phyloP scores from a whole-genome alignment of 2,113 vertebrate genomes.

The Tachycineta bicolor region DNA sequence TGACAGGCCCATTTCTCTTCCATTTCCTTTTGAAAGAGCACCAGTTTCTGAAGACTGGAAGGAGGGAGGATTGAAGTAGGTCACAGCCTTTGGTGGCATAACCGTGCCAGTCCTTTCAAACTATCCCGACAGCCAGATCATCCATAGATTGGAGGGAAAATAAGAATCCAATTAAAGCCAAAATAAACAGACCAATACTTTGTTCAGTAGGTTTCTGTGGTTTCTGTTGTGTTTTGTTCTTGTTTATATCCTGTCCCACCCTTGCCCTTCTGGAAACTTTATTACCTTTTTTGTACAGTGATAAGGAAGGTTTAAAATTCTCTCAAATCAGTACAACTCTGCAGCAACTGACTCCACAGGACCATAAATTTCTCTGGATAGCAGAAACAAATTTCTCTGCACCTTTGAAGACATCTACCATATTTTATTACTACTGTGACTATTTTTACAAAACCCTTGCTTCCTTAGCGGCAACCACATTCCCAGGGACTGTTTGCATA shows the following conservation, averaged over 20 bases:
- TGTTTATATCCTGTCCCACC: neutral
- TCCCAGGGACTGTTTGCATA: neutral
- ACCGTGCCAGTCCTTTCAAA: neutral
- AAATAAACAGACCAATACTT: neutral
- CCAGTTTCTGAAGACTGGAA: neutral
- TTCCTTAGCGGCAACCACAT: slow-evolving; percentile 40
- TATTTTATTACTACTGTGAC: neutral
- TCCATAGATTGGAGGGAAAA: neutral
- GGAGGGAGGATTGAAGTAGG: neutral
- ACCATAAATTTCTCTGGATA: neutral
- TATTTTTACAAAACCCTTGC: slow-evolving; percentile 12
- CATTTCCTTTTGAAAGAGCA: neutral
- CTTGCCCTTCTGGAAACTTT: neutral
- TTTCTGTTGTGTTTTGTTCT: neutral
- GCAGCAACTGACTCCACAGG: rapidly evolving
- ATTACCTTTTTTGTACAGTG: neutral
- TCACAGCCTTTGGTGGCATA: neutral
- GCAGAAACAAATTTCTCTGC: neutral
- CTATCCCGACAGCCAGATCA: neutral
- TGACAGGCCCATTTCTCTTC: neutral
- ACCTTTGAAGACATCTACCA: neutral
- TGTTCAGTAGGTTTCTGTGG: neutral
- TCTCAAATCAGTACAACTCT: neutral
- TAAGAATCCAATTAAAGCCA: neutral
- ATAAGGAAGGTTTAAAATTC: neutral